Conservation (phyloP, 2,113 vertebrate species). For the Pollachius pollachius region DNA sequence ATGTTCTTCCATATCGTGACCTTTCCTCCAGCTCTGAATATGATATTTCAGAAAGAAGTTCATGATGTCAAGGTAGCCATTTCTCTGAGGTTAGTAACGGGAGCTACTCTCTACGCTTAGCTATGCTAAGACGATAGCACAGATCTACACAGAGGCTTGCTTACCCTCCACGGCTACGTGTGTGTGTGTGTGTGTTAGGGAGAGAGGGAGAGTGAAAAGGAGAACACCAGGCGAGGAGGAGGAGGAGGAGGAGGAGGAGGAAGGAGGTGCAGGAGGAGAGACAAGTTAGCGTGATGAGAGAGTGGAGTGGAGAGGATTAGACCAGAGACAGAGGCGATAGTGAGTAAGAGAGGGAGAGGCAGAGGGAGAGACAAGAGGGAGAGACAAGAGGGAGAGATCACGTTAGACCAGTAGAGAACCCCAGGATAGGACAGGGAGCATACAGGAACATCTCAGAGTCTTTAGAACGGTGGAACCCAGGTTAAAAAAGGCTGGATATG, state of each 20-base stretch:
- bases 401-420: too few species aligned
- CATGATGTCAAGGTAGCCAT: neutral
- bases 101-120: slow-evolving; percentile 22
- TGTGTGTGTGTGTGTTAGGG: neutral
- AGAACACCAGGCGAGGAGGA: neutral
- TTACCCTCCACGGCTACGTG: slow-evolving; percentile 70
- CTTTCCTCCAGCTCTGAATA: too few species aligned
- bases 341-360: neutral
- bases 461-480: too few species aligned
- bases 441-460: too few species aligned
- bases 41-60: too few species aligned
- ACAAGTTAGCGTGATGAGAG: neutral
- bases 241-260: slow-evolving; percentile 11
- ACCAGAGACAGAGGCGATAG: neutral
- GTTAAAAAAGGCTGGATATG: too few species aligned
- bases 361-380: neutral
- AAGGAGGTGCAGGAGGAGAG: neutral
- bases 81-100: neutral
- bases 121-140: slow-evolving; percentile 29
- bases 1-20: too few species aligned
- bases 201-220: neutral
- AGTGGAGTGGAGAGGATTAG: neutral
- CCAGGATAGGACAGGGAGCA: too few species aligned
- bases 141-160: slow-evolving; percentile 45
- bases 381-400: neutral